Evolutionary conservation across 1,140 invertebrate genomes (phyloP), one percentile per base, ranked within the genome.

Genomic region (Caenorhabditis tropicalis): DNA sequence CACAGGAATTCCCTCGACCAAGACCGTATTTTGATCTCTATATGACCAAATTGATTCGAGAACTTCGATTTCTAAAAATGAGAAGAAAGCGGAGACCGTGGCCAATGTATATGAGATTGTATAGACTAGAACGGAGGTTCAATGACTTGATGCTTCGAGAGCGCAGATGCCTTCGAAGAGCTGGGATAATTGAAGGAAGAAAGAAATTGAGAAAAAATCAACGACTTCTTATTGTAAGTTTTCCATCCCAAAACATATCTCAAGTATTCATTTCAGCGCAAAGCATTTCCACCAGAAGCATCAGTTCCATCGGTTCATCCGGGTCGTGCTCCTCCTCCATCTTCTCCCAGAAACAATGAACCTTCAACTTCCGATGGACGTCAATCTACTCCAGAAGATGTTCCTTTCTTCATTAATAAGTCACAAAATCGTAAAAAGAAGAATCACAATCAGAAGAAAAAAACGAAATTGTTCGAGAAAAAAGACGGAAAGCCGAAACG

Each of bases 11-110:
- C 36, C 36, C 19, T 0, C 16, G 36, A 43, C 19, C 36, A 6
- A 19, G 60, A n/a, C 65, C 36, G 27, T 74, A 19, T 24, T 5
- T 27, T 0, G 36, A 74, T 6, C 36, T 74, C 10, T 43, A 74
- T 10, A 74, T 74, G 65, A 74, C n/a, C 9, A 43, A 46, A 24
- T 27, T 74, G n/a, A 6, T 74, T 6, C 6, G 65, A 12, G 65
- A 74, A 74, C 43, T 74, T 43, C 36, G 65, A 31, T 74, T 43
- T 74, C n/a, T 74, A n/a, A 74, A 74, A 46, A 33, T 24, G 36
- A 16, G 65, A 46, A 16, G 65, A 43, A 43, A 46, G 65, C 65
- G 65, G 9, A 74, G 65, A 46, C 65, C 65, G 21, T 74, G 36
- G 36, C 65, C 65, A 46, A 74, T 74, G 65, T 74, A 74, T 43